Percentiles rank a stretch among this genome's conserved stretches.
phyloP scores from a whole-genome alignment of 2,888 invertebrate species.

The Euplexia lucipara region DNA sequence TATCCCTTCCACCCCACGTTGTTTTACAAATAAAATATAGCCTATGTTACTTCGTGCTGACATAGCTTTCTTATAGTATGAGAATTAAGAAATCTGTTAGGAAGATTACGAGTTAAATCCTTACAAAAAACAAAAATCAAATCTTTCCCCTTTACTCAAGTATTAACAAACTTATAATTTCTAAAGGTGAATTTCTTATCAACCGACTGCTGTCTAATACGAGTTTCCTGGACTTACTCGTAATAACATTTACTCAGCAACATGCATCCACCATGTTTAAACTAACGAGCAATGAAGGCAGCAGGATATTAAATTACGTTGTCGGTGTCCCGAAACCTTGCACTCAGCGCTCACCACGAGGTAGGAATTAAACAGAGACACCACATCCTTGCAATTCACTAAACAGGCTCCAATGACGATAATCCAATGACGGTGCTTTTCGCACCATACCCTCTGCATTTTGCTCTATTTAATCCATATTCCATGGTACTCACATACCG shows the following conservation, averaged over 20 bases:
- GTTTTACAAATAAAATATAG: too few relatives aligned
- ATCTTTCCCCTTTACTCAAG: too few relatives aligned
- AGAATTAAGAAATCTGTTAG: too few relatives aligned
- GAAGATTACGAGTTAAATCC: too few relatives aligned
- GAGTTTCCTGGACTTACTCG: not conserved
- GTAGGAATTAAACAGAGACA: not conserved
- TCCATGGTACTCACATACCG: not conserved
- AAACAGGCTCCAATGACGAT: not conserved
- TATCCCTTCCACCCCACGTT: too few relatives aligned
- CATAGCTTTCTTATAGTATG: too few relatives aligned
- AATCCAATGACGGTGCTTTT: not conserved
- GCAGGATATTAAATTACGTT: conserved; percentile 5
- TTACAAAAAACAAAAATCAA: too few relatives aligned
- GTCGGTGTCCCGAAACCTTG: not conserved
- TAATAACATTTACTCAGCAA: conserved; percentile 3
- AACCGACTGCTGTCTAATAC: not conserved
- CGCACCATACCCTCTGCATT: not conserved
- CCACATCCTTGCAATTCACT: too few relatives aligned
- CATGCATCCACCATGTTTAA: conserved; percentile 8
- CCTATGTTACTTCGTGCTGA: too few relatives aligned
- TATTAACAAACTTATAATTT: too few relatives aligned
- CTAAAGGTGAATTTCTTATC: too few relatives aligned
- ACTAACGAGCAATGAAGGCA: not conserved
- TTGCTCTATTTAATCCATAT: conserved; percentile 10
- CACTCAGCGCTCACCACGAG: not conserved